Base-by-base conservation (phyloP, 2,888 invertebrate species). In the Crossocerus cetratus region DNA sequence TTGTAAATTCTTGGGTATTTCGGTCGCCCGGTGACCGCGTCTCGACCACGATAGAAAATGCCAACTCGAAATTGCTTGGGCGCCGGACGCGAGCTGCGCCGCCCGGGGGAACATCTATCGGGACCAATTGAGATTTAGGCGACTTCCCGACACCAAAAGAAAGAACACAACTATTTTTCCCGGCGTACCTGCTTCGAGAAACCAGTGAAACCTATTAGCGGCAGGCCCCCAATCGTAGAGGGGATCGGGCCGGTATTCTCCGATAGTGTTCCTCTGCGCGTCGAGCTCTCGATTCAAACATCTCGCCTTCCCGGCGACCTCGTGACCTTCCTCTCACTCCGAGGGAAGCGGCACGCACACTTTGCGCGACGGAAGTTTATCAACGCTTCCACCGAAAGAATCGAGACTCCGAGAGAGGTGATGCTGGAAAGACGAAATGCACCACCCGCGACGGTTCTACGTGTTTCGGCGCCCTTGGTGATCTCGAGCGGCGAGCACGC, bases 11-110 rank as follows among this genome's bases (percentile, higher is more conserved):
- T 83, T 83, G 78, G 74, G 83, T 82, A 84, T 83, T 85, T 80
- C 80, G 87, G 87, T 86, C 87, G 87, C 77, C 83, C 85, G 88
- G 86, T 88, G 88, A 88, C 86, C 84, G 84, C 82, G 82, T 84
- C 86, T 81, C 82, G 80, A 83, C 83, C 80, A 80, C 86, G 84
- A 86, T 32, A 32, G 32, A 32, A 32, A 32, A 32, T 78, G 74
- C 81, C 76, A 76, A 78, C 76, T 86, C 83, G 85, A 86, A 86
- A 82, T 86, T 82, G 73, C 86, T 86, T 78, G 83, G 83, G 83
- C 84, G 86, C 82, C 83, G 63, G 61, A 68, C 62, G 42, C 44
- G 22, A 21, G 42, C 16, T 60, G 70, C 76, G 69, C 5, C 72
- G 79, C 53, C 49, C 68, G 56, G 61, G 68, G 75, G 60, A 68